Evolutionary conservation across 1,140 invertebrate genomes (phyloP).

Genomic region (Acromyrmex heyeri): DNA sequence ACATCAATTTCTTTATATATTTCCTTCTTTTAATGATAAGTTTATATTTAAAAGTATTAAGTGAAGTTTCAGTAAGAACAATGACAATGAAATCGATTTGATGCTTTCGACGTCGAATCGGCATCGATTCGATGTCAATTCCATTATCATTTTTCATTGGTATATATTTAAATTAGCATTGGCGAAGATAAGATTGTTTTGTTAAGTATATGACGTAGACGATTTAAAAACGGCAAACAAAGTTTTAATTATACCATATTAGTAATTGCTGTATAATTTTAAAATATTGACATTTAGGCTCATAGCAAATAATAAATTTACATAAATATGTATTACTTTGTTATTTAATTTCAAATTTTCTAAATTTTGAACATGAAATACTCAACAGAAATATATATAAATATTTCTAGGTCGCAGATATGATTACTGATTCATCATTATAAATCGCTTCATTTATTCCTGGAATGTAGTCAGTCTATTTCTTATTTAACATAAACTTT

Average conservation of each 20-base stretch:
- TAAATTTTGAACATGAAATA: background rate
- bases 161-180: slow-evolving; percentile 22
- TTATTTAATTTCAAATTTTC: slow-evolving; percentile 3
- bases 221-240: background rate
- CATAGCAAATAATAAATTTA: background rate
- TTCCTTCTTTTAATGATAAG: background rate
- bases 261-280: background rate
- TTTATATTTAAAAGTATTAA: slow-evolving; percentile 6
- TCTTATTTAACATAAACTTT: background rate
- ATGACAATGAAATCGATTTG: no score
- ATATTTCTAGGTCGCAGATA: background rate
- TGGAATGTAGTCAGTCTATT: slow-evolving; percentile 12
- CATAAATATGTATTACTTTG: background rate
- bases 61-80: background rate
- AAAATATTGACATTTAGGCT: background rate
- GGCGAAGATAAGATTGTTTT: background rate
- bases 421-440: slow-evolving; percentile 2
- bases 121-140: no score
- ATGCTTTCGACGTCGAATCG: no score
- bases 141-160: no score
- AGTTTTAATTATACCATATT: background rate
- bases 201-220: background rate
- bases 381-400: background rate
- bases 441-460: slow-evolving; percentile 11
- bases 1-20: background rate